Conservation (phyloP, 2,113 vertebrate species). For the Clupea harengus region DNA sequence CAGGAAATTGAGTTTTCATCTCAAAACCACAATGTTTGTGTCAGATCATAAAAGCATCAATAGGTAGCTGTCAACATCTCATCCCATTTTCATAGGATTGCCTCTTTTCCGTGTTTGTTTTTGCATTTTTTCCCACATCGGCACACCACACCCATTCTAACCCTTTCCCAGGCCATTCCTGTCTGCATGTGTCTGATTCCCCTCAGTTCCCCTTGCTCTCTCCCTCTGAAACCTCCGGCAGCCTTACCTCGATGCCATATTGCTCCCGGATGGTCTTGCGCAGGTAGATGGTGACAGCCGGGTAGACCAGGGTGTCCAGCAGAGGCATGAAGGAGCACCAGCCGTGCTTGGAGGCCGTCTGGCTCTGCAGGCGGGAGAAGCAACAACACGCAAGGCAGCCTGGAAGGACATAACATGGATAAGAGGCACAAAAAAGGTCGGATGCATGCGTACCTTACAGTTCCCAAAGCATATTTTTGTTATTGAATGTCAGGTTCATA, state of each 20-base stretch:
- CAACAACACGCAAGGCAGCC: slow-evolving; percentile 64
- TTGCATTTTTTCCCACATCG: too few species aligned
- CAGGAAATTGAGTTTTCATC: too few species aligned
- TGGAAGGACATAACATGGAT: slow-evolving; percentile 26
- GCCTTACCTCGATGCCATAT: slow-evolving; percentile 63
- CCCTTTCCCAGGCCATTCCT: too few species aligned
- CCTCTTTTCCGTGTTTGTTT: too few species aligned
- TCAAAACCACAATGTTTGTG: too few species aligned
- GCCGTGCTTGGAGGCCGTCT: slow-evolving; percentile 56
- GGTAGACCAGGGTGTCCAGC: slow-evolving; percentile 52
- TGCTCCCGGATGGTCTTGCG: slow-evolving; percentile 57
- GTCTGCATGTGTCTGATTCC: not conserved
- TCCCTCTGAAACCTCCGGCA: not conserved
- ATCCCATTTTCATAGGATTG: too few species aligned
- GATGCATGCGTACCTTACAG: not conserved
- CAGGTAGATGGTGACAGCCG: slow-evolving; percentile 61
- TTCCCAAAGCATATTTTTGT: not conserved
- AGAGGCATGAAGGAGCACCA: slow-evolving; percentile 65
- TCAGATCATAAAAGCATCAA: too few species aligned
- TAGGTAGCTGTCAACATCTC: too few species aligned
- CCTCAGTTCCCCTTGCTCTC: not conserved
- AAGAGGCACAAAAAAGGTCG: not conserved
- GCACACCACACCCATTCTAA: too few species aligned
- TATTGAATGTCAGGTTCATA: not conserved
- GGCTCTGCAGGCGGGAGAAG: slow-evolving; percentile 71